Evolutionary conservation across 2,797 vertebrate species (phyloP), one percentile per base, ranked within the genome.

Genomic region (Takifugu ocellatus): DNA sequence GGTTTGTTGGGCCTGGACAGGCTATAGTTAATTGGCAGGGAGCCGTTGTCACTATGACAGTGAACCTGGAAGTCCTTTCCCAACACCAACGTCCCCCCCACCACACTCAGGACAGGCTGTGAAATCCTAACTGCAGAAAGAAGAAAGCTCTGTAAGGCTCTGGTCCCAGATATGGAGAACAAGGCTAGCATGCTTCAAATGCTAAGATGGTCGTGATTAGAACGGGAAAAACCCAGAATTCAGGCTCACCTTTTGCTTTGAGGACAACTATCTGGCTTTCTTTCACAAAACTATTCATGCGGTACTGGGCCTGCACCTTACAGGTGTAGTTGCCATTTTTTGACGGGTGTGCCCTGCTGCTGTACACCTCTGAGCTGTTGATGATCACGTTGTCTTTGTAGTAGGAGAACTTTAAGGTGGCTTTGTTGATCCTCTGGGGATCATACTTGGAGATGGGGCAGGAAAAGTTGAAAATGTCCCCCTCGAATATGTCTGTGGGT

Each of bases 261-360:
- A 91, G 6, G 2, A 59, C 15, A 16, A 77, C 1, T 0, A 10
- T 43, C 46, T 25, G 36, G 54, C 91, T 91, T 26, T 71, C 47
- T 76, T 91, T 92, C 0, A 17, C 15, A 36, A 90, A 25, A 2
- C 0, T 27, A 12, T 49, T 42, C 0, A 0, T 1, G 0, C 4
- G 0, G 11, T 53, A 47, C 0, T 1, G 0, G 16, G 52, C 58
- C 8, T 11, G 1, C 9, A 56, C 87, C 61, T 53, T 50, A 44
- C 91, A 92, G 10, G 66, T 69, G 77, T 92, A 92, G 63, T 81
- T 86, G 11, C 88, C 90, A 9, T 86, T 86, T 8, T 1, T 16
- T 0, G 33, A 16, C 1, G 56, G 31, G 0, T 25, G 17, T 14
- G 86, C 87, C 15, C 17, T 5, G 0, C 4, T 2, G 0, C 0